A percentile compares a stretch with the other conserved stretches of the same genome.
These are phyloP conservation scores for Progne subis DNA, from an alignment of 2,113 vertebrate genomes.

Conservation along the genomic window DNA sequence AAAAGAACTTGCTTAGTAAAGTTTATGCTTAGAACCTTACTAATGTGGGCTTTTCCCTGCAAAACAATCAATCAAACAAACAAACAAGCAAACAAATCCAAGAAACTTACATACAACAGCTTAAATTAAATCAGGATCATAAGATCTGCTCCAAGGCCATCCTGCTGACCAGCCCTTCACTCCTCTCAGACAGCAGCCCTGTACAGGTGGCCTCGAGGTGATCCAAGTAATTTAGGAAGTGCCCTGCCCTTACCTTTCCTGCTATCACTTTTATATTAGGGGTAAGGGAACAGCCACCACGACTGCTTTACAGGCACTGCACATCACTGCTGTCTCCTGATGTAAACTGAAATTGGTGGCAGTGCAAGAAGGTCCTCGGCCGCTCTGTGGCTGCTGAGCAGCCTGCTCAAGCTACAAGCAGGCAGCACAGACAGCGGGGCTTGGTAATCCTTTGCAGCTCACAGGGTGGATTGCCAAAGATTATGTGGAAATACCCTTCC, in stretches of 20 bases:
- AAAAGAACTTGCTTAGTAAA: not conserved
- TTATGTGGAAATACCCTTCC: not conserved
- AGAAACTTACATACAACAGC: not conserved
- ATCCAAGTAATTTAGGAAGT: not conserved
- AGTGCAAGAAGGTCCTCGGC: not conserved
- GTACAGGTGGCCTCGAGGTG: not conserved
- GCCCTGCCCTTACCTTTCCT: not conserved
- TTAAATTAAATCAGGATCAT: not conserved
- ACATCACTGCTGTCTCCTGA: not conserved
- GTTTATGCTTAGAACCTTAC: not conserved
- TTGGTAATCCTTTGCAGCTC: not conserved
- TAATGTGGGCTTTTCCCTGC: not conserved
- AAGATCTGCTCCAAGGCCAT: not conserved
- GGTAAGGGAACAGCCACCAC: not conserved
- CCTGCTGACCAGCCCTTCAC: not conserved
- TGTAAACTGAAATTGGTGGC: not conserved
- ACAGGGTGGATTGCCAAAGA: not conserved
- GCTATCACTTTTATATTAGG: accelerated
- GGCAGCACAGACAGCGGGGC: accelerated
- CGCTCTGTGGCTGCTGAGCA: not conserved
- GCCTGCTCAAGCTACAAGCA: no score
- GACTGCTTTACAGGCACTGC: not conserved
- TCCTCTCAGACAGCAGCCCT: not conserved
- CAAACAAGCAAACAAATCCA: not conserved
- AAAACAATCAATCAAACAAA: not conserved